A percentile compares a stretch with the other conserved stretches of the same genome.
These are phyloP conservation scores for Sebastes matsubarae DNA, from an alignment of 2,797 vertebrate species.

Conservation along the genomic window DNA sequence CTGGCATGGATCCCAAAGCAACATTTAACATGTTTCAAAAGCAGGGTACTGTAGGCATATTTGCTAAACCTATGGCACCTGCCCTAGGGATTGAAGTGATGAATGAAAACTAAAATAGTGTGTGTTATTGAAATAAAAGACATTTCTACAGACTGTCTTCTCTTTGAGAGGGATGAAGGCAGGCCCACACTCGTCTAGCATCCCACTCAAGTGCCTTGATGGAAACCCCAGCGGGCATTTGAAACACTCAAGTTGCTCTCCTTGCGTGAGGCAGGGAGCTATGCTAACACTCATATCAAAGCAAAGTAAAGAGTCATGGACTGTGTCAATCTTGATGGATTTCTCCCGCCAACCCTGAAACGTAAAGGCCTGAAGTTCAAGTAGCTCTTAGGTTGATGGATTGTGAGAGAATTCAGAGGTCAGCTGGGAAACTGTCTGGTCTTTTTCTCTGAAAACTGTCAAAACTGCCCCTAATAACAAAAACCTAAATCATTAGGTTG, in stretches of 20 bases:
- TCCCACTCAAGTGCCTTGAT: constrained; percentile 53
- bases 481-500: constrained; percentile 21
- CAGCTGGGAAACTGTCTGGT: constrained; percentile 4
- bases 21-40: constrained; percentile 16
- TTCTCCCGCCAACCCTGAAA: constrained; percentile 13
- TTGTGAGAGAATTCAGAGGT: constrained; percentile 60
- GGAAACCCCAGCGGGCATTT: constrained; percentile 50
- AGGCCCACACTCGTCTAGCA: constrained; percentile 70
- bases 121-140: constrained; percentile 38
- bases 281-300: constrained; percentile 43
- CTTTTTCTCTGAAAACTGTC: constrained; percentile 14
- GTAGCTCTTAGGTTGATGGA: constrained; percentile 51
- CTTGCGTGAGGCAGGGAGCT: constrained; percentile 32
- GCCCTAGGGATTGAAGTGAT: neutral
- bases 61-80: neutral
- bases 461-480: constrained; percentile 10
- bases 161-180: constrained; percentile 52
- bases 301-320: constrained; percentile 41
- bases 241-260: constrained; percentile 48
- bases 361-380: constrained; percentile 41
- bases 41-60: neutral
- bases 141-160: constrained; percentile 31
- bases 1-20: constrained; percentile 9
- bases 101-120: constrained; percentile 33
- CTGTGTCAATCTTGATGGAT: constrained; percentile 44